These are phyloP conservation scores for Chaetodon auriga DNA, from an alignment of 2,113 vertebrate species.

Conservation along the genomic window DNA sequence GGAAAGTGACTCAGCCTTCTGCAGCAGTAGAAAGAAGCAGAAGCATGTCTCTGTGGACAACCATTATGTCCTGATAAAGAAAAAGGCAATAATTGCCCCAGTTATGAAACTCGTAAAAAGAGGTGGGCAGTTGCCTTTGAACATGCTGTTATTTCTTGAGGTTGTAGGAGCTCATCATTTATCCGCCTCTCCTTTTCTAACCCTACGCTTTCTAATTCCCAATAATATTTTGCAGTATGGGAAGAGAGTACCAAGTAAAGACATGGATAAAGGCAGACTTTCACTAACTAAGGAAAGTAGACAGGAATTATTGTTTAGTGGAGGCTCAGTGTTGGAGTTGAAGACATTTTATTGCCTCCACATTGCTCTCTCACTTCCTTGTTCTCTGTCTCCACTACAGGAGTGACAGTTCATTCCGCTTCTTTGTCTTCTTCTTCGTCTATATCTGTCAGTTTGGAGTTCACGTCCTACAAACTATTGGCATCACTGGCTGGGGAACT, in stretches of 20 bases:
- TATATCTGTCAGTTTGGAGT: conserved; percentile 99
- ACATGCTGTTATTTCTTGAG: background rate
- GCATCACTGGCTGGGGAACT: conserved; percentile 96
- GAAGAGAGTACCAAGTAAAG: background rate
- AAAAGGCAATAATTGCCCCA: background rate
- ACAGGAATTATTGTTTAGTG: background rate
- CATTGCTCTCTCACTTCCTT: background rate
- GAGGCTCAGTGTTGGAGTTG: background rate
- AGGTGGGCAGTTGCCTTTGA: background rate
- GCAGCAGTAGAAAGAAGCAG: background rate
- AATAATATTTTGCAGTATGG: background rate
- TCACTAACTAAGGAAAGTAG: background rate
- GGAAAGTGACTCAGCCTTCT: background rate
- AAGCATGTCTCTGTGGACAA: background rate
- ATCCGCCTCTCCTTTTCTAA: background rate
- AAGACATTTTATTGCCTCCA: background rate
- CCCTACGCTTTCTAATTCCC: background rate
- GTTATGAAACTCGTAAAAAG: background rate
- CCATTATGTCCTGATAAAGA: background rate
- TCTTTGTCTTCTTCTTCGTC: conserved; percentile 99
- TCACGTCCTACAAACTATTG: conserved; percentile 95
- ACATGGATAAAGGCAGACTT: background rate
- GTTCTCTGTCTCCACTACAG: conserved; percentile 77
- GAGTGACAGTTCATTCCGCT: conserved; percentile 99
- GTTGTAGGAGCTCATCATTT: background rate